A percentile compares a stretch with the other conserved stretches of the same genome.
phyloP scores from a whole-genome alignment of 2,888 invertebrate species.

The Athetis lepigone region DNA sequence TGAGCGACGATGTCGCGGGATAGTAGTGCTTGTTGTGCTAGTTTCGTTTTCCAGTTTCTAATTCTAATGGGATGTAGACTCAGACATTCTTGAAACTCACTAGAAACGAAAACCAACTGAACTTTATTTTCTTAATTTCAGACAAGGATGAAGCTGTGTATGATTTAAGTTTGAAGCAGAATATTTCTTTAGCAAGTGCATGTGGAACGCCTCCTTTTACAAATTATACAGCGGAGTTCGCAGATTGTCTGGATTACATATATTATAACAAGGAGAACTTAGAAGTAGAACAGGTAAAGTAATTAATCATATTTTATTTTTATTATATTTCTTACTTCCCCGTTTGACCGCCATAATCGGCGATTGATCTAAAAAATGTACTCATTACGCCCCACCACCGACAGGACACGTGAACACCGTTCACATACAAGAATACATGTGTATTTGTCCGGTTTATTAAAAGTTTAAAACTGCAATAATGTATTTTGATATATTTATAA shows the following conservation, averaged over 20 bases:
- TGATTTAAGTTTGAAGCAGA: conserved; percentile 92
- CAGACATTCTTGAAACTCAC: not conserved
- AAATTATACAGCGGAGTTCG: conserved; percentile 95
- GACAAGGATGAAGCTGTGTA: conserved; percentile 92
- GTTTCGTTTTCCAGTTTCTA: not conserved
- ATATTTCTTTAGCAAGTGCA: conserved; percentile 93
- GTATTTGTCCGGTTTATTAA: too few species aligned
- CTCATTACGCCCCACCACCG: too few species aligned
- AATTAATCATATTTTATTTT: too few species aligned
- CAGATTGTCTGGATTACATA: conserved; percentile 97
- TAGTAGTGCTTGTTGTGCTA: too few species aligned
- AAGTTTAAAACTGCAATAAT: too few species aligned
- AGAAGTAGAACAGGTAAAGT: conserved; percentile 91
- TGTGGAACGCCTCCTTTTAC: conserved; percentile 96
- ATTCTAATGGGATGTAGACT: too few species aligned
- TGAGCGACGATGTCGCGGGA: too few species aligned
- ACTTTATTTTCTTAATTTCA: conserved; percentile 73
- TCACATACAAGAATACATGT: too few species aligned
- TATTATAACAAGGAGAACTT: conserved; percentile 93
- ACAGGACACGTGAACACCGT: too few species aligned
- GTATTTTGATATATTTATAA: too few species aligned
- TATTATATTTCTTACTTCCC: not conserved
- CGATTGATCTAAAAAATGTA: too few species aligned
- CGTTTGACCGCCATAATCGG: too few species aligned
- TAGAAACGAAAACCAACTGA: not conserved